Evolutionary conservation across 2,888 invertebrate genomes (phyloP).

Genomic region (Mycalesis mineus): DNA sequence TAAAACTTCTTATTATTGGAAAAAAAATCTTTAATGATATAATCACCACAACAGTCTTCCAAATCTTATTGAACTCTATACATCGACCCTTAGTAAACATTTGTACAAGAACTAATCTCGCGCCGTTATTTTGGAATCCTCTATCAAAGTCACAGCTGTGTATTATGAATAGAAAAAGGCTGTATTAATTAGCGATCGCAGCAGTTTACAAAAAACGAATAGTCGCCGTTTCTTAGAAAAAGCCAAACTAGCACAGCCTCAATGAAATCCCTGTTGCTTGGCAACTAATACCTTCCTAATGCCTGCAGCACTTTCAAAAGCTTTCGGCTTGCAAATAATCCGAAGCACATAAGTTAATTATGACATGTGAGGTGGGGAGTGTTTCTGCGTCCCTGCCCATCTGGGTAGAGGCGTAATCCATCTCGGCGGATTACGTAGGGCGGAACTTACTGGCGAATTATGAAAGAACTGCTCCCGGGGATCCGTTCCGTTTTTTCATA

Average conservation of each 20-base stretch:
- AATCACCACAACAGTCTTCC: too few relatives aligned
- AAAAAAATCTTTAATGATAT: too few relatives aligned
- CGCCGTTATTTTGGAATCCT: too few relatives aligned
- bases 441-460: neutral
- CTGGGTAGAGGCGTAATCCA: neutral
- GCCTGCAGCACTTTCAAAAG: neutral
- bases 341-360: neutral
- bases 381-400: neutral
- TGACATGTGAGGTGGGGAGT: neutral
- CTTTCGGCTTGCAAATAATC: neutral
- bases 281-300: neutral
- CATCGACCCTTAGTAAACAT: too few relatives aligned
- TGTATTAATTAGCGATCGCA: too few relatives aligned
- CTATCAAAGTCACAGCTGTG: too few relatives aligned
- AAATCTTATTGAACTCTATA: too few relatives aligned
- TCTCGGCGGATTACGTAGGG: neutral
- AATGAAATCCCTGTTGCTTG: neutral
- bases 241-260: neutral
- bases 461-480: neutral
- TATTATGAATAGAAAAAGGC: too few relatives aligned
- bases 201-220: too few relatives aligned
- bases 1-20: too few relatives aligned
- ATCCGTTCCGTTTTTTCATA: too few relatives aligned
- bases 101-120: too few relatives aligned
- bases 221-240: neutral